Base-by-base conservation (phyloP, 2,113 vertebrate species). In the Toxotes jaculatrix region DNA sequence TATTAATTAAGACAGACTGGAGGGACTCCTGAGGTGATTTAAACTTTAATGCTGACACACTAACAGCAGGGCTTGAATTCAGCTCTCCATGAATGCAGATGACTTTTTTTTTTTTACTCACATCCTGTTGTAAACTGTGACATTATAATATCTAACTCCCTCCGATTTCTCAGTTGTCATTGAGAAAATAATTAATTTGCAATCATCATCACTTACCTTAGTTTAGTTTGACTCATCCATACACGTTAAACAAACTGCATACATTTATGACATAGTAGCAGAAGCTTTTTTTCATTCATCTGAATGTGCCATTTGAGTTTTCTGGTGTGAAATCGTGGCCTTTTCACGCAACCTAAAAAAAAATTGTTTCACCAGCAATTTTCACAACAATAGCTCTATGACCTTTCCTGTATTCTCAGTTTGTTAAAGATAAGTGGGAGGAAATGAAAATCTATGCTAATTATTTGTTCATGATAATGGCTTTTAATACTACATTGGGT, bases 331-430 rank as follows among this genome's bases (percentile, higher is more conserved):
- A 27, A 27, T 7, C 5, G 8, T 60, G 57, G 32, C 27, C 40
- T 70, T 74, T 70, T 64, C 43, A 81, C 40, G 1, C 13, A 17
- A 19, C 17, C 16, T 55, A 31, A 53, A n/a, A 53, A 7, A 45
- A 36, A 45, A 7, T 5, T 5, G 27, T 63, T 42, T 31, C 21
- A 57, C 49, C 49, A 53, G 42, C 23, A 16, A 17, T 65, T 40
- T 67, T 64, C 68, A 27, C 27, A 27, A 27, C 32, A 63, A 34
- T 21, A 32, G 68, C 55, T 62, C n/a, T 9, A 10, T 80, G 73
- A 80, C 66, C 72, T 80, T 77, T 80, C 9, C 13, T 36, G 16
- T 66, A 27, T 74, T 36, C 27, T 40, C 31, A 4, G 60, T 23
- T 63, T 34, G 60, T 59, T n/a, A 27, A 59, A 45, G 32, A 61